phyloP scores from a whole-genome alignment of 2,797 vertebrate genomes.

The Bovichtus diacanthus region DNA sequence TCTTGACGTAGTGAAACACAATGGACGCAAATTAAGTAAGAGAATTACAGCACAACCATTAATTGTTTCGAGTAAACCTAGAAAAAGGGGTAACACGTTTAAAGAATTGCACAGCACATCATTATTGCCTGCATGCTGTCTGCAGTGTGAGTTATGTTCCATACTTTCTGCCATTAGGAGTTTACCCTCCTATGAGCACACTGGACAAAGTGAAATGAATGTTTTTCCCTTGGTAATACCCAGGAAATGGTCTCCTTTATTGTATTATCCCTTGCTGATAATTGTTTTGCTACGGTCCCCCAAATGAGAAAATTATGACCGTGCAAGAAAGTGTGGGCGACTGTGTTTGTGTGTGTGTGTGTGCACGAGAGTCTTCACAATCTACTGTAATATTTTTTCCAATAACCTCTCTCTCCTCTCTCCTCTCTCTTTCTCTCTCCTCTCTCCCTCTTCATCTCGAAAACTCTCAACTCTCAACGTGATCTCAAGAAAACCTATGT shows the following conservation, averaged over 20 bases:
- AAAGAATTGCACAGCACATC: conserved; percentile 39
- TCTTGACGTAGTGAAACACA: background rate
- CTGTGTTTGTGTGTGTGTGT: background rate
- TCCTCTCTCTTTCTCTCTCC: conserved; percentile 19
- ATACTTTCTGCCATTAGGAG: conserved; percentile 45
- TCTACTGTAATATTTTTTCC: conserved; percentile 59
- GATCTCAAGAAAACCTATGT: conserved; percentile 50
- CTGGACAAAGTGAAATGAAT: conserved; percentile 80
- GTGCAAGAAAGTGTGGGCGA: conserved; percentile 50
- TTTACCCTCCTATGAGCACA: conserved; percentile 57
- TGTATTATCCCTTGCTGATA: conserved; percentile 74
- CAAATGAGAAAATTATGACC: conserved; percentile 74
- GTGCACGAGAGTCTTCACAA: conserved; percentile 11
- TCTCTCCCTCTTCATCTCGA: conserved; percentile 9
- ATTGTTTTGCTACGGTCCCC: conserved; percentile 72
- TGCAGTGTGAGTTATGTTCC: conserved; percentile 55
- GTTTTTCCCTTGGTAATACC: conserved; percentile 72
- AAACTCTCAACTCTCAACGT: conserved; percentile 54
- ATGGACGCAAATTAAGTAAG: background rate
- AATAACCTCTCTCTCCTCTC: conserved; percentile 49
- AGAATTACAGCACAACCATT: background rate
- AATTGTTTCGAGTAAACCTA: background rate
- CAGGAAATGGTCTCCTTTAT: conserved; percentile 76
- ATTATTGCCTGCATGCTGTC: conserved; percentile 35
- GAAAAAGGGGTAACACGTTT: conserved; percentile 15